Percentiles rank a stretch among this genome's conserved stretches.
Evolutionary conservation across 2,797 vertebrate species (phyloP).

Genomic region (Crocidura indochinensis): DNA sequence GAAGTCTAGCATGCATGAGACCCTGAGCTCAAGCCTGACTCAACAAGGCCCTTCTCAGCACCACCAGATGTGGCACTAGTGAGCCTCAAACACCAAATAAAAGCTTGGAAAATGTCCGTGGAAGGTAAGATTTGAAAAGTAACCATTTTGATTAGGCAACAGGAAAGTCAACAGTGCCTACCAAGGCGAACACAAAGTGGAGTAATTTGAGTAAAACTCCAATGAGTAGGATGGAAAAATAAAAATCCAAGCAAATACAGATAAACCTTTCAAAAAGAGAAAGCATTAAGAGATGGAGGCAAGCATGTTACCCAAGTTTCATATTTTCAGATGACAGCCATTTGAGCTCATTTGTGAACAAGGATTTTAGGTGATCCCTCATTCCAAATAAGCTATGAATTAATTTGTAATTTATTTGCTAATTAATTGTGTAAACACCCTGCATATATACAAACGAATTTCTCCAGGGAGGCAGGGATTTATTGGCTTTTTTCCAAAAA

Average conservation of each 20-base stretch:
- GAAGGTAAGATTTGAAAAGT: slow-evolving; percentile 33
- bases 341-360: slow-evolving; percentile 38
- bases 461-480: not conserved
- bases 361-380: not conserved
- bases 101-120: slow-evolving; percentile 13
- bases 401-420: not conserved
- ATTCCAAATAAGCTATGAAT: slow-evolving; percentile 15
- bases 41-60: no score
- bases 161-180: not conserved
- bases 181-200: slow-evolving; percentile 24
- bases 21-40: no score
- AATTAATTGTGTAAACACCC: not conserved
- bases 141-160: not conserved
- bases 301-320: not conserved
- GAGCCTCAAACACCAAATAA: not conserved
- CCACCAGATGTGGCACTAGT: no score
- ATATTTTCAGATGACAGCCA: not conserved
- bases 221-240: not conserved
- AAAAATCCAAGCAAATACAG: not conserved
- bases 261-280: slow-evolving; percentile 19
- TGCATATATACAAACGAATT: not conserved
- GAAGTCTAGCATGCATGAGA: no score
- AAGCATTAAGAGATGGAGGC: not conserved
- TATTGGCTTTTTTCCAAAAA: slow-evolving; percentile 38
- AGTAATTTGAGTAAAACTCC: not conserved